These are phyloP conservation scores for Tragelaphus buxtoni DNA, from an alignment of 2,113 vertebrate species.

Conservation along the genomic window DNA sequence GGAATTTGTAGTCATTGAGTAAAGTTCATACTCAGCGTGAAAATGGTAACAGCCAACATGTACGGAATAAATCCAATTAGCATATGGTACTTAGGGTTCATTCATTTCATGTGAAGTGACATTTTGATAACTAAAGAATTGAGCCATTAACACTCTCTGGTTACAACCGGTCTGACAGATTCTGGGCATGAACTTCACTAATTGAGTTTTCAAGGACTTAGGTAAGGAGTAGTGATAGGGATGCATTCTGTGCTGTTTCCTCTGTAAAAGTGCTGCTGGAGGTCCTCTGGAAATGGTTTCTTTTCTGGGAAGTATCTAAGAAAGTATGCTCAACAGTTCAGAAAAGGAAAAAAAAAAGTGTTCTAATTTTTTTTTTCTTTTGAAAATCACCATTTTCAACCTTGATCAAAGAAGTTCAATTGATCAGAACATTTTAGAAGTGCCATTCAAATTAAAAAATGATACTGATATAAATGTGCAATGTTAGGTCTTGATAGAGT, in stretches of 20 bases:
- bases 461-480: background rate
- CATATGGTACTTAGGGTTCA: constrained; percentile 60
- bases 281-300: background rate
- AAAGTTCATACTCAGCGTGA: constrained; percentile 44
- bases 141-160: constrained; percentile 61
- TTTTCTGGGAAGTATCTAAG: background rate
- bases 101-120: constrained; percentile 65
- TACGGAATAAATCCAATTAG: constrained; percentile 66
- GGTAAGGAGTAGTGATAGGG: constrained; percentile 9
- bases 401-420: background rate
- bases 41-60: constrained; percentile 53
- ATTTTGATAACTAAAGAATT: constrained; percentile 71
- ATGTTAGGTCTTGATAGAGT: background rate
- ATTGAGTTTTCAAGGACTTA: constrained; percentile 60
- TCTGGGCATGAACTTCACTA: constrained; percentile 62
- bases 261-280: background rate
- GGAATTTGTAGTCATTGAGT: background rate
- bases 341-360: background rate
- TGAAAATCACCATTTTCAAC: background rate
- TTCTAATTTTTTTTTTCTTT: background rate
- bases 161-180: constrained; percentile 68
- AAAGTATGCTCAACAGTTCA: background rate
- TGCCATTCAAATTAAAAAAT: background rate
- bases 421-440: background rate
- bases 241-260: background rate